Evolutionary conservation across 2,797 vertebrate genomes (phyloP).

Genomic region (Hyperoplus lanceolatus): DNA sequence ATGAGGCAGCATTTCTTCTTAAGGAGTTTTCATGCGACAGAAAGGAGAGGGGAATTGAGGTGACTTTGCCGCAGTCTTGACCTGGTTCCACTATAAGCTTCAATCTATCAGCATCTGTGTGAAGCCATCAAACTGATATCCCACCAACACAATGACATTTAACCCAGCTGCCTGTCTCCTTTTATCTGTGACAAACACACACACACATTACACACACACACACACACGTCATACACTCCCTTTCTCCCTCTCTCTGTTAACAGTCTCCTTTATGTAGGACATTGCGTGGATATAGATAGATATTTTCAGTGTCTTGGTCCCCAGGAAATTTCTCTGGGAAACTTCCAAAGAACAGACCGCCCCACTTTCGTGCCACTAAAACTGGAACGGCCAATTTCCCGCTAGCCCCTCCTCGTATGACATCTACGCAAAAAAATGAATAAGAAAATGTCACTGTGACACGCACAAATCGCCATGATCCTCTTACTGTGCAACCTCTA

Average conservation of each 20-base stretch:
- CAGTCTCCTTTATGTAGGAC: slow-evolving; percentile 86
- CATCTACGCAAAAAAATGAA: slow-evolving; percentile 56
- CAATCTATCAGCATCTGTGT: slow-evolving; percentile 42
- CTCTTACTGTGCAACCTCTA: not conserved
- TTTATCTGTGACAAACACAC: slow-evolving; percentile 62
- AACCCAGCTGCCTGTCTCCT: slow-evolving; percentile 55
- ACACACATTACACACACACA: not conserved
- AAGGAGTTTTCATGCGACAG: slow-evolving; percentile 30
- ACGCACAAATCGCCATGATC: slow-evolving; percentile 50
- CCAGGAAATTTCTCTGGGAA: slow-evolving; percentile 88
- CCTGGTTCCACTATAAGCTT: slow-evolving; percentile 57
- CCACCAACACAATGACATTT: slow-evolving; percentile 66
- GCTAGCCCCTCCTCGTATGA: slow-evolving; percentile 71
- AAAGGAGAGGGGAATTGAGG: slow-evolving; percentile 44
- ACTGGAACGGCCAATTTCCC: slow-evolving; percentile 87
- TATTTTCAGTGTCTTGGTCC: slow-evolving; percentile 89
- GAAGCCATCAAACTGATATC: slow-evolving; percentile 59
- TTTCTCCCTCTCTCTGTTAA: slow-evolving; percentile 54
- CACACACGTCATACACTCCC: slow-evolving; percentile 56
- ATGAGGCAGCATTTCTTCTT: slow-evolving; percentile 49
- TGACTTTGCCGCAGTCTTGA: slow-evolving; percentile 63
- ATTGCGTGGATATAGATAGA: slow-evolving; percentile 86
- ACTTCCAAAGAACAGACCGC: slow-evolving; percentile 90
- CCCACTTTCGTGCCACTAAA: slow-evolving; percentile 86
- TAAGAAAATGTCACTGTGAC: slow-evolving; percentile 43